Base-by-base conservation (phyloP, 2,888 invertebrate genomes). In the Colostygia pectinataria region DNA sequence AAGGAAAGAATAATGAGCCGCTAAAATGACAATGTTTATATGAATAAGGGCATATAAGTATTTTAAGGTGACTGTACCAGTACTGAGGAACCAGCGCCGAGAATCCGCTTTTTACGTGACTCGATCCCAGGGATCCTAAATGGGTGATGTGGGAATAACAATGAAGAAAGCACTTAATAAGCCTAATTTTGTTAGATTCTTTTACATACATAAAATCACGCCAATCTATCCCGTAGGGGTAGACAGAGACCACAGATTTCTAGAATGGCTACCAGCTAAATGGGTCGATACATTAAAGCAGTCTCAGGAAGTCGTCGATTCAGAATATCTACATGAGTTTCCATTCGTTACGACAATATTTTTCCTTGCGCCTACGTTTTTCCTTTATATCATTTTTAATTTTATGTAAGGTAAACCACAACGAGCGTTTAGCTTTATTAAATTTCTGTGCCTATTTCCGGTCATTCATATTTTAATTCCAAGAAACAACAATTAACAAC, bases 341-440 rank as follows among this genome's bases (percentile, higher is more conserved):
- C 41, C 37, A 25, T 10, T 31, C 41, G 7, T n/a, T 42, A n/a
- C 12, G 2, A 28, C 12, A 6, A 2, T 28, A 4, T 8, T 24
- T 6, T 20, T 15, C 8, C 9, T 13, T 10, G n/a, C 4, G 27
- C 28, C 20, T 49, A 38, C 40, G 49, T 44, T 52, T 56, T 15
- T 38, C 28, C 1, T 5, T 1, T 15, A 31, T 3, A 4, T 32
- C 40, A 57, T 55, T 59, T 53, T 53, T 53, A 52, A 50, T 48
- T 50, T 54, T 44, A 18, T 43, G 12, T 14, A 24, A 37, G 42
- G 31, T 25, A 23, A 42, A 28, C 23, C 38, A 14, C 37, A 23
- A 4, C 33, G 13, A 33, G 28, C 15, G 27, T 12, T 28, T 5
- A 37, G 31, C 24, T 37, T 18, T 29, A 25, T 31, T 28, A 10